These are phyloP conservation scores for Apotomis betuletana DNA, from an alignment of 2,888 invertebrate genomes.

Conservation along the genomic window DNA sequence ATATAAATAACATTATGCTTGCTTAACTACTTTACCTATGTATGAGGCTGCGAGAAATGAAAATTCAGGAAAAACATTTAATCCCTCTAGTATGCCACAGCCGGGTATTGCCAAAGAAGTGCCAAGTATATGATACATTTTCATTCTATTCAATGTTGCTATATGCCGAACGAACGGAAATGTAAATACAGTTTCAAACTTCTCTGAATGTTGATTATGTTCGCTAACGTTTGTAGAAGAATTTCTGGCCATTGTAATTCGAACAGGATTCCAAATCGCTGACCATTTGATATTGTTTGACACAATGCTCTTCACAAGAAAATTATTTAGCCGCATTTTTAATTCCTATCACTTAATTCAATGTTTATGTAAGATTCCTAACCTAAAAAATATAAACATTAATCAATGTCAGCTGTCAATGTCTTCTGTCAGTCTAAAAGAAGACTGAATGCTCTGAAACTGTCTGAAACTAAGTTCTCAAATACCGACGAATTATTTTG, in stretches of 20 bases:
- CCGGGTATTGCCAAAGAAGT: slow-evolving; percentile 70
- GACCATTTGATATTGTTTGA: slow-evolving; percentile 7
- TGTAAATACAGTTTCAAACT: slow-evolving; percentile 70
- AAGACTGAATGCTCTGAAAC: too few species aligned
- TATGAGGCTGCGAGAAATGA: slow-evolving; percentile 62
- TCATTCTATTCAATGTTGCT: slow-evolving; percentile 78
- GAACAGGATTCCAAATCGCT: slow-evolving; percentile 8
- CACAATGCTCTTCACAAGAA: neutral
- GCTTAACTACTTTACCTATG: slow-evolving; percentile 59
- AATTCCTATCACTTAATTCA: too few species aligned
- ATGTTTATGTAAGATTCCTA: slow-evolving; percentile 16
- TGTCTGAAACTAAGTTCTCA: too few species aligned
- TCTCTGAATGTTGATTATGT: slow-evolving; percentile 36
- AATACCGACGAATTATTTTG: too few species aligned
- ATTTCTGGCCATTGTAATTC: slow-evolving; percentile 21
- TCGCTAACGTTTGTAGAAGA: slow-evolving; percentile 33
- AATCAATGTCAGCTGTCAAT: slow-evolving; percentile 4
- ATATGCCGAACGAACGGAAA: slow-evolving; percentile 75
- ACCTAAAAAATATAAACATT: slow-evolving; percentile 4
- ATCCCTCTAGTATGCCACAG: slow-evolving; percentile 67
- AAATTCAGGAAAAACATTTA: slow-evolving; percentile 60
- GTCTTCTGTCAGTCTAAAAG: too few species aligned
- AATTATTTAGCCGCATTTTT: slow-evolving; percentile 23
- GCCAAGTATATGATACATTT: slow-evolving; percentile 77
- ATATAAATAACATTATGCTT: neutral